Base-by-base conservation (phyloP, 2,113 vertebrate genomes). In the Hippocampus comes region DNA sequence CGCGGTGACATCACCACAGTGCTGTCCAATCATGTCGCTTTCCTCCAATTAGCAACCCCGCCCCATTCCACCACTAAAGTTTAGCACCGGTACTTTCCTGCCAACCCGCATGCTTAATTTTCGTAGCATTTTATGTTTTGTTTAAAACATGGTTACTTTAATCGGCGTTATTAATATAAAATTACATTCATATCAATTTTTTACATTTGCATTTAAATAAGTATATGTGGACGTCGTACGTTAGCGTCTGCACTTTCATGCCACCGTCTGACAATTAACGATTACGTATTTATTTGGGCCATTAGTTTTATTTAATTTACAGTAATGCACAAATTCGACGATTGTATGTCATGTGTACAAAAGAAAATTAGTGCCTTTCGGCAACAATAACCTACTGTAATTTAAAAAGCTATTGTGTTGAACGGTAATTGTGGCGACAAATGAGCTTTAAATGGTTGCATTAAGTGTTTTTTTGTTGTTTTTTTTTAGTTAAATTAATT, bases 1-100 rank as follows among this genome's bases (percentile, higher is more conserved):
- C 83, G 93, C 88, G 87, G 90, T 88, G 92, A 91, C 82, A 23
- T 46, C 1, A 12, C 18, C 78, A 77, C 65, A 91, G 42, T 82
- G 74, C 81, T 88, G 91, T 94, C 94, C 97, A 98, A 95, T 99
- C 95, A 95, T 89, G 84, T 73, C 49, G 59, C 83, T 66, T 20
- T 41, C 60, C 56, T 72, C 68, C 30, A 38, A 1, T 51, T n/a
- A 0, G 5, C 11, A 2, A 67, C 11, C 61, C 14, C 63, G 23
- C 34, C n/a, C 42, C 12, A 10, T 23, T 56, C 30, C 20, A 5
- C 67, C 48, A 1, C n/a, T 51, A 8, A n/a, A 42, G 61, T 63
- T 42, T 25, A 14, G 14, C 7, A 15, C 49, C 14, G 23, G 64
- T 46, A 66, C 12, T 23, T 65, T 42, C 10, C 21, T 65, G 63